Conservation (phyloP, 1,140 invertebrate species). For the Zelostemma sp. region DNA sequence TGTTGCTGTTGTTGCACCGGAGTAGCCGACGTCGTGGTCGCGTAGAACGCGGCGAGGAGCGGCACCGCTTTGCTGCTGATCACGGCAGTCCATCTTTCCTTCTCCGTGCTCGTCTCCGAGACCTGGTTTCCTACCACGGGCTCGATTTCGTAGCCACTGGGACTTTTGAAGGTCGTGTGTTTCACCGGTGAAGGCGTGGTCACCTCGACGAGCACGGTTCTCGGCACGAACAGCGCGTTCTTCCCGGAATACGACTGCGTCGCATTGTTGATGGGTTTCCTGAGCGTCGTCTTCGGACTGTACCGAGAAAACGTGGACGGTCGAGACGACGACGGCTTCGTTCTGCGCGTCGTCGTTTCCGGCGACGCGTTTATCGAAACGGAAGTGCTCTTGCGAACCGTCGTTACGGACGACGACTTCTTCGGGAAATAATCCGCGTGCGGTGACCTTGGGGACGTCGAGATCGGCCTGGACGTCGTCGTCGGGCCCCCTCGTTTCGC, state of each 20-base stretch:
- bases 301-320: conserved; percentile 33
- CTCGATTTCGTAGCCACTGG: conserved; percentile 40
- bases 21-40: conserved; percentile 70
- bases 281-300: conserved; percentile 47
- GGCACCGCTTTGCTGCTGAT: conserved; percentile 72
- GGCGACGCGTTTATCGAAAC: conserved; percentile 56
- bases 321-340: conserved; percentile 21
- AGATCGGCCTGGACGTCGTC: conserved; percentile 45
- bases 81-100: conserved; percentile 48
- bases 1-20: background rate
- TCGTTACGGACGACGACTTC: conserved; percentile 58
- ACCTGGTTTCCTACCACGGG: conserved; percentile 41
- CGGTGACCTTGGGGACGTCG: conserved; percentile 53
- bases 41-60: conserved; percentile 72
- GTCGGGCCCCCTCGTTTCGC: conserved; percentile 53
- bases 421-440: conserved; percentile 51
- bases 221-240: conserved; percentile 63
- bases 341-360: conserved; percentile 34
- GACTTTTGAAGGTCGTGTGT: conserved; percentile 44
- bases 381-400: conserved; percentile 60
- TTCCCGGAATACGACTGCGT: conserved; percentile 13
- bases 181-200: conserved; percentile 47
- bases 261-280: conserved; percentile 40
- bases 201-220: conserved; percentile 40
- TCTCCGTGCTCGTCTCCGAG: conserved; percentile 31